Evolutionary conservation across 2,888 invertebrate genomes (phyloP), one percentile per base, ranked within the genome.

Genomic region (Diaprepes abbreviatus): DNA sequence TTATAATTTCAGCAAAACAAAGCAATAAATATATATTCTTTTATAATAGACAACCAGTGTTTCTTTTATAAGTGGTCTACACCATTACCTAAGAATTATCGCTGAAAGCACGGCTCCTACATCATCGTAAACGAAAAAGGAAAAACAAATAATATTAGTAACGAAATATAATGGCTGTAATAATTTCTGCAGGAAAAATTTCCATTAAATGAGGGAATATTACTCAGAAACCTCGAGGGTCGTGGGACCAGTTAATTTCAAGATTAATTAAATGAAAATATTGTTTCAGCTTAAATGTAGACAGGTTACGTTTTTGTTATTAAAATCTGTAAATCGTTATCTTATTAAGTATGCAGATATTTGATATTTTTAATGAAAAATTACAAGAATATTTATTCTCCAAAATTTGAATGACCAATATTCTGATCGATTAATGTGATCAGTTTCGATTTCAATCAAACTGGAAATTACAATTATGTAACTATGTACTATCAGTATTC

Each of bases 231-330:
- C 33, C 10, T 38, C 54, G 43, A 33, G 63, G 43, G 19, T 36
- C 43, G 33, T 14, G 38, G 45, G 5, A n/a, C 54, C 21, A 33
- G 45, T 54, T 64, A 64, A 64, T 52, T 38, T 69, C 10, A 17
- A 43, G 43, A 35, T 54, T 60, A 55, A 67, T 67, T 55, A 54
- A 60, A 67, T 17, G 55, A 67, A 67, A 60, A 67, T 67, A 54
- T 67, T 55, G 31, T 50, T n/a, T 14, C 28, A 50, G 28, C 48
- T 14, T 14, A 21, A 16, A 50, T 50, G 9, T 28, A 7, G 48
- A 1, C 12, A 45, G 24, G 24, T 45, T 24, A 24, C 24, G 28
- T 28, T 28, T 50, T 14, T 50, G 48, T 50, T 4, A 24, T 24
- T 24, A 24, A 24, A 24, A 24, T 24, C 5, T 24, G n/a, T n/a